phyloP scores from a whole-genome alignment of 2,888 invertebrate genomes.

The Sarcophaga caerulescens region DNA sequence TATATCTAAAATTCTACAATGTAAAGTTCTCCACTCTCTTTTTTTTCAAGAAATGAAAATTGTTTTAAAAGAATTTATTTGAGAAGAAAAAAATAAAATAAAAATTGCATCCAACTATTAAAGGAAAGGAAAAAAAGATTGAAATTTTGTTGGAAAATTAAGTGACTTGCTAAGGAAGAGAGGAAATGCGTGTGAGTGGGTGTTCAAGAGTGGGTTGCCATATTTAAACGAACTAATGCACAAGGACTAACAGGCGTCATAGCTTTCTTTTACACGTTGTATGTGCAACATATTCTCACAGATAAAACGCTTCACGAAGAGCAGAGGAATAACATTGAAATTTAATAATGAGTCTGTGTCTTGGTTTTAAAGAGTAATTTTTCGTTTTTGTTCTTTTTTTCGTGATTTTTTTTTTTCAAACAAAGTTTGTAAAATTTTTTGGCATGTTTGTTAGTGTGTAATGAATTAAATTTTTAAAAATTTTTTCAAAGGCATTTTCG shows the following conservation, averaged over 20 bases:
- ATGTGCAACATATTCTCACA: not conserved
- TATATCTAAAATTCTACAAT: conserved; percentile 32
- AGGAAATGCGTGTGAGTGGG: conserved; percentile 50
- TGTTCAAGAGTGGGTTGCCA: conserved; percentile 43
- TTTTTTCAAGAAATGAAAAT: conserved; percentile 55
- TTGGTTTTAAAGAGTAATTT: conserved; percentile 17
- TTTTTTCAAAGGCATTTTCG: conserved; percentile 16
- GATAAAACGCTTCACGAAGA: not conserved
- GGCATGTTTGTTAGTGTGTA: conserved; percentile 46
- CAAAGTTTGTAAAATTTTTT: conserved; percentile 24
- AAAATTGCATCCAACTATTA: conserved; percentile 43
- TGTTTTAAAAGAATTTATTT: conserved; percentile 65
- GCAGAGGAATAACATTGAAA: conserved; percentile 33
- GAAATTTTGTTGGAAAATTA: conserved; percentile 52
- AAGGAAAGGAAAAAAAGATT: conserved; percentile 26
- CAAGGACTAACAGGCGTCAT: conserved; percentile 66
- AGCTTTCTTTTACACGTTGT: conserved; percentile 18
- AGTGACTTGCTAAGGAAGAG: conserved; percentile 40
- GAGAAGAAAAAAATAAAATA: conserved; percentile 37
- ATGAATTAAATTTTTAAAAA: conserved; percentile 31
- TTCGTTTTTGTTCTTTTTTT: no score
- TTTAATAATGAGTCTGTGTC: conserved; percentile 43
- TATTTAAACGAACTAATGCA: conserved; percentile 52
- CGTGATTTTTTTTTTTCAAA: not conserved
- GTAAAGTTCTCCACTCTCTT: conserved; percentile 36